A percentile compares a stretch with the other conserved stretches of the same genome.
phyloP scores from a whole-genome alignment of 2,888 invertebrate species.

The Lasioglossum villosulum region DNA sequence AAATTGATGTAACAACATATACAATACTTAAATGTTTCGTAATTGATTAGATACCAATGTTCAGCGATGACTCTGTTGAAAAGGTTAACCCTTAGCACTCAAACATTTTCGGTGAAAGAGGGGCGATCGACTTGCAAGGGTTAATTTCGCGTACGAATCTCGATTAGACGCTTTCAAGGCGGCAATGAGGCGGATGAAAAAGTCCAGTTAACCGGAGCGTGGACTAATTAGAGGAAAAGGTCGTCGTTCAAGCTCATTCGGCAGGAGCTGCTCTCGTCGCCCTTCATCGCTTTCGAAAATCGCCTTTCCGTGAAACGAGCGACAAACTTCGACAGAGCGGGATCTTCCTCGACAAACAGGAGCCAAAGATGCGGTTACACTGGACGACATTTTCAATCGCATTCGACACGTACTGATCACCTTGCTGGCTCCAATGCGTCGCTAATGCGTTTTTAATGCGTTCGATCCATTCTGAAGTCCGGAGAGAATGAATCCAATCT shows the following conservation, averaged over 20 bases:
- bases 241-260: background rate
- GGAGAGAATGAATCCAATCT: too few relatives aligned
- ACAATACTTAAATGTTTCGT: too few relatives aligned
- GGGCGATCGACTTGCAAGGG: background rate
- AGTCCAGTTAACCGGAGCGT: slow-evolving; percentile 1
- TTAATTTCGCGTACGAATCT: background rate
- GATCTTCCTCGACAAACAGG: slow-evolving; percentile 17
- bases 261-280: background rate
- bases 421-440: background rate
- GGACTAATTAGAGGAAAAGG: slow-evolving; percentile 12
- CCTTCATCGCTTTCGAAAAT: background rate
- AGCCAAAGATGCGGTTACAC: background rate
- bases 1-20: too few relatives aligned
- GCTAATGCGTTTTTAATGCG: background rate
- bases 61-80: too few relatives aligned
- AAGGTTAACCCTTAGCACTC: background rate
- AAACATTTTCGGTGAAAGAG: background rate
- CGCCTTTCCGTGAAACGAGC: background rate
- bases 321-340: slow-evolving; percentile 15
- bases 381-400: background rate
- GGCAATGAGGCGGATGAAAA: background rate
- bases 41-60: too few relatives aligned
- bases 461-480: background rate
- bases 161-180: background rate
- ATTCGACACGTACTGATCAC: background rate